Conservation (phyloP, 2,797 vertebrate species). For the Coregonus suidteri region DNA sequence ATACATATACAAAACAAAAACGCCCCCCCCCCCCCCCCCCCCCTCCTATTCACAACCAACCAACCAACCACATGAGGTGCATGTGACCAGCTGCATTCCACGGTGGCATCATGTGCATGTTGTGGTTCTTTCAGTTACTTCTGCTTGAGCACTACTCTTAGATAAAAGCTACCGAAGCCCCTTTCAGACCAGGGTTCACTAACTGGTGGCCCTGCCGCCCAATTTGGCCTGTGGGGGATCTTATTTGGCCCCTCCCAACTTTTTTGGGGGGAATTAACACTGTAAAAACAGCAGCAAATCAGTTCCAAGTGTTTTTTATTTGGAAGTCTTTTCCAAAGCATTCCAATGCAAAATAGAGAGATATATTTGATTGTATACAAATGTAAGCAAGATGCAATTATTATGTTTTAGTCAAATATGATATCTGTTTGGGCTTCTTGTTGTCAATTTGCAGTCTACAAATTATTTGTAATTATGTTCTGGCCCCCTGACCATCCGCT, state of each 20-base stretch:
- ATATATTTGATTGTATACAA: no score
- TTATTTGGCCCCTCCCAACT: constrained; percentile 18
- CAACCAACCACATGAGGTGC: constrained; percentile 25
- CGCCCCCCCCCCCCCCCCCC: background rate
- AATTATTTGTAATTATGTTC: no score
- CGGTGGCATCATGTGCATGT: constrained; percentile 66
- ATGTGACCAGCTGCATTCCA: constrained; percentile 45
- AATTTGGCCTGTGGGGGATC: constrained; percentile 35
- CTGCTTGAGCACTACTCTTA: constrained; percentile 64
- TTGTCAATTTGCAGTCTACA: no score
- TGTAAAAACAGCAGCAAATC: no score
- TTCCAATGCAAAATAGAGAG: no score
- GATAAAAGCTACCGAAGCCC: constrained; percentile 58
- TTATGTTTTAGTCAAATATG: no score
- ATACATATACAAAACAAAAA: background rate
- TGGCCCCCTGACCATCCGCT: no score
- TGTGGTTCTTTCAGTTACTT: constrained; percentile 51
- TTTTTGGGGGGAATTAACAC: no score
- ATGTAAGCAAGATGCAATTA: no score
- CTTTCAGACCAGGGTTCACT: constrained; percentile 42
- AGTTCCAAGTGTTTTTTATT: no score
- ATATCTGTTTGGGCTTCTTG: no score
- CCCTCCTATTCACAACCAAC: background rate
- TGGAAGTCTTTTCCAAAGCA: no score
- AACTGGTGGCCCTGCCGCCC: constrained; percentile 41